A percentile compares a stretch with the other conserved stretches of the same genome.
Evolutionary conservation across 2,113 vertebrate species (phyloP).

Genomic region (Ramphastos sulfuratus): DNA sequence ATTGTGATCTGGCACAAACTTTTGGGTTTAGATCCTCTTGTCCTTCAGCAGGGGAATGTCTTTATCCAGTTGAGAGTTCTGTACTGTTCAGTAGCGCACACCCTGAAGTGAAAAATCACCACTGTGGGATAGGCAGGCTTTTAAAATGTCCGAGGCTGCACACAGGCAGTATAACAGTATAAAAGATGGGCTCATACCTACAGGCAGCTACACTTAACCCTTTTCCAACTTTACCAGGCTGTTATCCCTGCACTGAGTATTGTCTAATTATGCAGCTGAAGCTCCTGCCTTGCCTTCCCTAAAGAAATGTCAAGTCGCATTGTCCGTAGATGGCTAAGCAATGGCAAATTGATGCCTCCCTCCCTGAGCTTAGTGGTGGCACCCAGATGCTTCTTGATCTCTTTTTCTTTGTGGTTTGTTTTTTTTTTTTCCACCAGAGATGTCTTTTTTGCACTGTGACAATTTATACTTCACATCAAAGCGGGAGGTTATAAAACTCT

Average conservation of each 20-base stretch:
- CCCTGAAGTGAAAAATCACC: not conserved
- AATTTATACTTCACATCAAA: slow-evolving; percentile 7
- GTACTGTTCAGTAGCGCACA: not conserved
- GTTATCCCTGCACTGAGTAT: slow-evolving; percentile 48
- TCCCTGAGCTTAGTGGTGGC: not conserved
- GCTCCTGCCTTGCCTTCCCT: not conserved
- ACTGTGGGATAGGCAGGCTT: not conserved
- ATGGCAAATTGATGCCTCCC: slow-evolving; percentile 29
- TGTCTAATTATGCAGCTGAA: slow-evolving; percentile 35
- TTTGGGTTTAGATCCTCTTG: not conserved
- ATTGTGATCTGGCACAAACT: not conserved
- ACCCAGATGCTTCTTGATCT: not conserved
- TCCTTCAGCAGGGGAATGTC: not conserved
- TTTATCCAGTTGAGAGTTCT: not conserved
- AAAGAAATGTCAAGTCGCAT: slow-evolving; percentile 46
- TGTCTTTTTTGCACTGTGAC: not conserved
- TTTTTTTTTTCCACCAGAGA: not conserved
- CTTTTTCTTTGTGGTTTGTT: not conserved
- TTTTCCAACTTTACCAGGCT: slow-evolving; percentile 22
- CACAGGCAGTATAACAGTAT: not conserved
- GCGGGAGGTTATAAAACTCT: not conserved
- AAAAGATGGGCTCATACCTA: not conserved
- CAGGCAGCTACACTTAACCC: not conserved
- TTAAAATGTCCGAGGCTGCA: not conserved
- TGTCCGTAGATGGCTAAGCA: slow-evolving; percentile 57